Evolutionary conservation across 2,888 invertebrate genomes (phyloP), one percentile per base, ranked within the genome.

Genomic region (Sisyra nigra): DNA sequence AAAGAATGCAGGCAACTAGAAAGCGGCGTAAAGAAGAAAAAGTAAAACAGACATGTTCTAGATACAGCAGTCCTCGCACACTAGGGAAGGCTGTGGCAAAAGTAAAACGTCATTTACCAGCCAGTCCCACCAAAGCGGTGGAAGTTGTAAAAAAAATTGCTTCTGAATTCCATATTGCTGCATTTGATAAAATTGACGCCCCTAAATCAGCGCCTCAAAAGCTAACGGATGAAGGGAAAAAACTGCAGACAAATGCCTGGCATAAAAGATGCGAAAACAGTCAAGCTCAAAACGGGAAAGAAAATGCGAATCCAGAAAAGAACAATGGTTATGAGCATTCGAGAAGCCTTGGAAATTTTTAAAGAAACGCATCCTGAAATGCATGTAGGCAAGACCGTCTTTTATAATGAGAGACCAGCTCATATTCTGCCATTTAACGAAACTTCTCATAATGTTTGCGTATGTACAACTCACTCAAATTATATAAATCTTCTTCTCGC

Each of bases 391-490:
- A 10, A 42, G 33, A 33, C 31, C 30, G 15, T 19, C 13, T 42
- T 42, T 34, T 42, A 42, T 42, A 42, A 42, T 6, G 34, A 42
- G 19, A 42, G 35, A 42, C 35, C 42, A 15, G 35, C 35, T 42
- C 40, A 48, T 48, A 44, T 49, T 48, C 42, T 50, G 48, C 48
- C 47, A 24, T 44, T 48, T 33, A 49, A 46, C 31, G 45, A 48
- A 40, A 50, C 48, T 48, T 47, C 48, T 47, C 48, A 50, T 46
- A 48, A 48, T 49, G 48, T 50, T 42, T 48, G 49, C 45, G 47
- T 50, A 35, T 50, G 47, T 49, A 50, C 46, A 45, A 46, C 44
- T 3, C 49, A 50, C 46, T 49, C 49, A 44, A 47, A 49, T 47
- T 50, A 47, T 44, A 49, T 47, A 48, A 45, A 45, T 41, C 41